Conservation (phyloP, 2,888 invertebrate genomes). For the Drosophila crucigera region DNA sequence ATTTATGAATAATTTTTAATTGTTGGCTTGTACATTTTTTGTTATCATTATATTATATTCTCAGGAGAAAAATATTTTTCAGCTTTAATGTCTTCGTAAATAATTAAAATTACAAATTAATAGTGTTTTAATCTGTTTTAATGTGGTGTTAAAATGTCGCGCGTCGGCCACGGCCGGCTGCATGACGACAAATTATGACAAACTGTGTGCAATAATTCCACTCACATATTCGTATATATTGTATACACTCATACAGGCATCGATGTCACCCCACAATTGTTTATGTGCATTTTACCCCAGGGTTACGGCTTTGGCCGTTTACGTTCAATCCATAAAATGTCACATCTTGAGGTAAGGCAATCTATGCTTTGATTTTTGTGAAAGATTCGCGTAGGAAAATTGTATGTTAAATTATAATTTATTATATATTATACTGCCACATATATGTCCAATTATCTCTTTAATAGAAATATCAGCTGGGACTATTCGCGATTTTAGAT, state of each 20-base stretch:
- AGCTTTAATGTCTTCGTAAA: constrained; percentile 63
- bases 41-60: constrained; percentile 1
- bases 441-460: not conserved
- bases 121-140: constrained; percentile 52
- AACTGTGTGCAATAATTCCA: constrained; percentile 59
- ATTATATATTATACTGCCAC: not conserved
- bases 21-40: constrained; percentile 7
- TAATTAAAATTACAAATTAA: constrained; percentile 48
- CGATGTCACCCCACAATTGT: constrained; percentile 39
- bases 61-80: not conserved
- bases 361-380: not conserved
- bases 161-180: constrained; percentile 20
- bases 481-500: not conserved
- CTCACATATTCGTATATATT: constrained; percentile 17
- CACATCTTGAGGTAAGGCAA: not conserved
- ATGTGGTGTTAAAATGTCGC: constrained; percentile 35
- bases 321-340: constrained; percentile 1
- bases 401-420: not conserved
- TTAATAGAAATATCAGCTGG: not conserved
- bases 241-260: constrained; percentile 26
- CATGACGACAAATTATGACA: constrained; percentile 71
- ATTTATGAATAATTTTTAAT: constrained; percentile 27
- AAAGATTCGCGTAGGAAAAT: not conserved
- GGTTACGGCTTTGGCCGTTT: constrained; percentile 52
- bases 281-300: constrained; percentile 67